Base-by-base conservation (phyloP, 2,888 invertebrate species). In the Agrotis puta region DNA sequence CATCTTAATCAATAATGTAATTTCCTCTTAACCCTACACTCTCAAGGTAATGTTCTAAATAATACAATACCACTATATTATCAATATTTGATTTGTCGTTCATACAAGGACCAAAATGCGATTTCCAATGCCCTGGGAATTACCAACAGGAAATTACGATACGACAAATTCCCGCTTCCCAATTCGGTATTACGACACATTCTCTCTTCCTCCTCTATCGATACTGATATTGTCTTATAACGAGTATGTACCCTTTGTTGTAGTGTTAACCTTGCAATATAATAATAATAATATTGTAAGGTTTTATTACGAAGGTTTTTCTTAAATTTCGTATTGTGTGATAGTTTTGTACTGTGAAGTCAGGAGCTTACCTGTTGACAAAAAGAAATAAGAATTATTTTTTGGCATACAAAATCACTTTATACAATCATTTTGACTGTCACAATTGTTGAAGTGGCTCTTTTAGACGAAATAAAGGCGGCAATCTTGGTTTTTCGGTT, bases 41-140 rank as follows among this genome's bases (percentile, higher is more conserved):
- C 43, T 39, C 9, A 39, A 39, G 39, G 33, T 11, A 39, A 39
- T 39, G 11, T 63, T 61, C 62, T 51, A 4, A 53, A 62, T 11
- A 50, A 70, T 58, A 43, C 64, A 57, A n/a, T 68, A 80, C 39
- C 27, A 50, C 20, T 51, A 59, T 20, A 63, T 18, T 54, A 64
- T 67, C 70, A 83, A 81, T 75, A 83, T 83, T 78, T 54, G 27
- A 69, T 73, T 56, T 72, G 63, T 65, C 22, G 57, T 14, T 39
- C 39, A 57, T 39, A 48, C 24, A 13, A 33, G 51, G 24, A 16
- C 45, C 27, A 50, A 73, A 68, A 51, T 14, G 11, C 33, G 61
- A 56, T 58, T 70, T 59, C 45, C 64, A 69, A 77, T 68, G 59
- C 71, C 57, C 48, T 57, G 70, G 70, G 70, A 84, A 72, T 81